phyloP scores from a whole-genome alignment of 2,113 vertebrate genomes.

The Piaya cayana region DNA sequence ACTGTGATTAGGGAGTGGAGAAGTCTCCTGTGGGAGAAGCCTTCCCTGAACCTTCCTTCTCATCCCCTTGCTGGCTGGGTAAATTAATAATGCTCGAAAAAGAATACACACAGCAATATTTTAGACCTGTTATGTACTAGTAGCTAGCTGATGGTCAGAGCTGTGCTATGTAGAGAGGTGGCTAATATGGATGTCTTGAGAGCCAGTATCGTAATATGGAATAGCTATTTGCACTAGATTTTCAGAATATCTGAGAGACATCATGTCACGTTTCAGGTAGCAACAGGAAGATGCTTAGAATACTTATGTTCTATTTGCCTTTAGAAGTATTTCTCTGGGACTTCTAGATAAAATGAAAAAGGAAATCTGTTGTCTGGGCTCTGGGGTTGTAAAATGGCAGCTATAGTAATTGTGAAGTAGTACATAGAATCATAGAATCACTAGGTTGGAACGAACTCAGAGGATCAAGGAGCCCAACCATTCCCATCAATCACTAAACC shows the following conservation, averaged over 20 bases:
- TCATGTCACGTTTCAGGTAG: accelerated
- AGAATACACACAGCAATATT: not conserved
- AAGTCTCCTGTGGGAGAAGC: not conserved
- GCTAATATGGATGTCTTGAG: not conserved
- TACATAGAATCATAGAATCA: no score
- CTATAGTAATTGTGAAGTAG: no score
- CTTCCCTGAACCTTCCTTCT: not conserved
- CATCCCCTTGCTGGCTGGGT: accelerated
- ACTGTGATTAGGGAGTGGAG: not conserved
- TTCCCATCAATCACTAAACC: no score
- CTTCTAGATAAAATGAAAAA: not conserved
- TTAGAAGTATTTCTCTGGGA: not conserved
- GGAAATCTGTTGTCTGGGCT: not conserved
- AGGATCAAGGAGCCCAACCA: no score
- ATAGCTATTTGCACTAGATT: not conserved
- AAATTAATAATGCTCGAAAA: accelerated
- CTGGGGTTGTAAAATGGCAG: not conserved
- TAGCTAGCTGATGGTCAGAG: not conserved
- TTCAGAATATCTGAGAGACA: not conserved
- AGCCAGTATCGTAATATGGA: not conserved
- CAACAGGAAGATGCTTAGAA: not conserved
- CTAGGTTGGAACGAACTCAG: no score
- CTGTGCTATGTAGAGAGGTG: not conserved
- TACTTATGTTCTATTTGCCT: not conserved
- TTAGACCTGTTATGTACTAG: not conserved